A percentile compares a stretch with the other conserved stretches of the same genome.
Evolutionary conservation across 2,113 vertebrate species (phyloP).

Genomic region (Alligator mississippiensis): DNA sequence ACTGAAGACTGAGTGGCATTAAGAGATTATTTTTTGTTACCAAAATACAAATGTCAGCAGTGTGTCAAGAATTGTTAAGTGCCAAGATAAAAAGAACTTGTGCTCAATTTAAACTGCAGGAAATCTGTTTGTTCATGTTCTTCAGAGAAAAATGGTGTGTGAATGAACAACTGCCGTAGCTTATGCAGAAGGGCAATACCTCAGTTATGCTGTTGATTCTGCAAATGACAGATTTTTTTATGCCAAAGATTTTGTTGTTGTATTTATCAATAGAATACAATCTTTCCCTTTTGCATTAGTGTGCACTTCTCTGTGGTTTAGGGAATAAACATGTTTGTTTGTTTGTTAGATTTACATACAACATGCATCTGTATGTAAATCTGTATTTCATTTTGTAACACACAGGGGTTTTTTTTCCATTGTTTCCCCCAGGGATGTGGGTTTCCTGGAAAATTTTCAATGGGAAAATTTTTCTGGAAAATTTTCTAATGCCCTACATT

Average conservation of each 20-base stretch:
- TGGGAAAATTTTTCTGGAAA: too few species aligned
- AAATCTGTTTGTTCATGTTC: not conserved
- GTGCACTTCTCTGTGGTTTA: not conserved
- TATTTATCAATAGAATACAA: not conserved
- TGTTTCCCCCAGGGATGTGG: not conserved
- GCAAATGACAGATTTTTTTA: not conserved
- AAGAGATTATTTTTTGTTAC: not conserved
- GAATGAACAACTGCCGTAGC: not conserved
- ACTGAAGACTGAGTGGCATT: not conserved
- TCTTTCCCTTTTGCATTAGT: not conserved
- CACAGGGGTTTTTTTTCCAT: not conserved
- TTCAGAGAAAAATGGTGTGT: not conserved
- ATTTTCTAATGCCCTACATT: too few species aligned
- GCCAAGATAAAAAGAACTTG: not conserved
- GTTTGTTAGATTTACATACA: too few species aligned
- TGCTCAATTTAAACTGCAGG: not conserved
- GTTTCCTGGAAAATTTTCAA: too few species aligned
- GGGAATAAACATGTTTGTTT: fast-evolving
- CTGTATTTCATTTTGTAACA: not conserved
- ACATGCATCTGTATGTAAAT: too few species aligned
- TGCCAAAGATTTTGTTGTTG: not conserved
- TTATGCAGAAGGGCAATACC: not conserved
- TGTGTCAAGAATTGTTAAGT: not conserved
- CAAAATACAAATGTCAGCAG: not conserved
- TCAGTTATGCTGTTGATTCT: not conserved